Evolutionary conservation across 1,140 invertebrate genomes (phyloP), one percentile per base, ranked within the genome.

Genomic region (Helicoverpa armigera): DNA sequence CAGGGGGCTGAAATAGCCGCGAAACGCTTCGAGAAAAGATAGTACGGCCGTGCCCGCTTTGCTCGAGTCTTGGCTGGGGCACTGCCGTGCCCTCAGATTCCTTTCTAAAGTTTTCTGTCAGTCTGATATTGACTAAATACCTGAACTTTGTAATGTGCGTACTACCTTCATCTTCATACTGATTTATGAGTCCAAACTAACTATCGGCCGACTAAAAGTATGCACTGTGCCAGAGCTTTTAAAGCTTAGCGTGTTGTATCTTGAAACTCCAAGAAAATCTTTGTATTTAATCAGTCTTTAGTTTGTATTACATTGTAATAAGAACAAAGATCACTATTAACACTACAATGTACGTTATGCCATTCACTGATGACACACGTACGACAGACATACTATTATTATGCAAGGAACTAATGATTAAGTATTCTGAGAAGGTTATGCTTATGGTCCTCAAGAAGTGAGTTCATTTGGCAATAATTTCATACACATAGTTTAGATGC

Each of bases 281-380:
- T 67, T 48, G 63, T 67, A 23, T 23, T 23, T 0, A 23, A 23
- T 23, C 23, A 23, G 23, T 23, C 23, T 23, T 23, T 23, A 23
- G 23, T 23, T 1, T 2, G 2, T 0, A 16, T 31, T 63, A 69
- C 43, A 70, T 51, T 69, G 67, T 53, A 69, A 14, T 2, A 23
- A 14, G 18, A 70, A 53, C 67, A 70, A 70, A 53, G 67, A 53
- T 70, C 16, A 43, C 4, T 65, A 48, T 48, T 65, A 48, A 65
- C 35, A 35, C 63, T 43, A 9, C n/a, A 48, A 48, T 12, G 35
- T 48, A 18, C 31, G 48, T 67, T 43, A 43, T 65, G 14, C 61
- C 61, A 29, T 5, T 65, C 61, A 43, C 29, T 14, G n/a, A 65
- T 67, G 35, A 48, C 35, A 43, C 5, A 43, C 35, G 9, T 43